phyloP scores from a whole-genome alignment of 2,113 vertebrate species.

The Oncorhynchus clarkii region DNA sequence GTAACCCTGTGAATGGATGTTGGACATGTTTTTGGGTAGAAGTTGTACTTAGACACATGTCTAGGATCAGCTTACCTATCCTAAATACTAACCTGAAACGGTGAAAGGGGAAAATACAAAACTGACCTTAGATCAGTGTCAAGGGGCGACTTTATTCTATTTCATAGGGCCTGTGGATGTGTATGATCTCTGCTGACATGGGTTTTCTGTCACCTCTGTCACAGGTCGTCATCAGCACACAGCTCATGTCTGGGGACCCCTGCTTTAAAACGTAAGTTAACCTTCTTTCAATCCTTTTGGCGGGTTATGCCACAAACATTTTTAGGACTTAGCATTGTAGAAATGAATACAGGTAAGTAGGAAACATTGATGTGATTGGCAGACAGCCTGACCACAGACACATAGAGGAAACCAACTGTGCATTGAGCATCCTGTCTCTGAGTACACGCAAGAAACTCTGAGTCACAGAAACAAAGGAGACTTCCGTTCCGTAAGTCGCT shows the following conservation, averaged over 20 bases:
- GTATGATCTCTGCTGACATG: neutral
- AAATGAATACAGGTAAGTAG: no score
- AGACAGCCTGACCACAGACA: neutral
- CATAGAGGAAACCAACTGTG: neutral
- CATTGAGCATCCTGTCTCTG: neutral
- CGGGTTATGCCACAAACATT: no score
- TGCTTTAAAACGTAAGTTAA: conserved; percentile 94
- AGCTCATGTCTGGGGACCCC: conserved; percentile 94
- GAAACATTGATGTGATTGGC: no score
- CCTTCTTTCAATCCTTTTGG: neutral
- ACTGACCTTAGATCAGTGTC: neutral
- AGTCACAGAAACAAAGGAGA: neutral
- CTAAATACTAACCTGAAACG: no score
- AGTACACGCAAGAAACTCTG: neutral
- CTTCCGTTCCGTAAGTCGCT: no score
- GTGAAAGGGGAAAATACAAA: neutral
- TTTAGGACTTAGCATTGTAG: no score
- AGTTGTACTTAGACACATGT: no score
- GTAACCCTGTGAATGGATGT: neutral
- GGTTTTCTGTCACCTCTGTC: conserved; percentile 19
- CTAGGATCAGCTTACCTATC: no score
- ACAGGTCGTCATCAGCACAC: conserved; percentile 92
- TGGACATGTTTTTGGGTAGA: neutral
- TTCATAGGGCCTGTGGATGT: neutral
- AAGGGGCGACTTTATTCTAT: no score